phyloP scores from a whole-genome alignment of 2,888 invertebrate genomes.

The Notodonta ziczac region DNA sequence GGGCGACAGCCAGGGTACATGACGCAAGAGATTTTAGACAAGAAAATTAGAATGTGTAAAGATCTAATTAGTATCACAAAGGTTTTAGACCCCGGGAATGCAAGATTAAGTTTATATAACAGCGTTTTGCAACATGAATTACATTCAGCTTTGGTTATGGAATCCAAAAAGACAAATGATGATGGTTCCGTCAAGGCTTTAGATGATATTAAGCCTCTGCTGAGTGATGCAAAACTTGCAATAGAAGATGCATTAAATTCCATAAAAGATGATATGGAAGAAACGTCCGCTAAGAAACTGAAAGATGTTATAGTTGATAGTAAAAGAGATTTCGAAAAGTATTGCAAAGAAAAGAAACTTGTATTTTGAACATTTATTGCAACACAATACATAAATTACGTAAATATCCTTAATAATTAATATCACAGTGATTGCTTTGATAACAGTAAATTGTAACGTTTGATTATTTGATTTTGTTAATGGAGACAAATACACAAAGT shows the following conservation, averaged over 20 bases:
- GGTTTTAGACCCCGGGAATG: slow-evolving; percentile 89
- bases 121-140: slow-evolving; percentile 92
- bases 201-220: slow-evolving; percentile 65
- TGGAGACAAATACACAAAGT: not conserved
- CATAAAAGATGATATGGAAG: slow-evolving; percentile 80
- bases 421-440: slow-evolving; percentile 57
- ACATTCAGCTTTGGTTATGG: slow-evolving; percentile 82
- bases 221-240: slow-evolving; percentile 74
- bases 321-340: slow-evolving; percentile 74
- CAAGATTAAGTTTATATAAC: slow-evolving; percentile 89
- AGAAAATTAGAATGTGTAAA: slow-evolving; percentile 88
- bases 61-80: slow-evolving; percentile 86
- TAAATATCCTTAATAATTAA: slow-evolving; percentile 36
- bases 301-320: slow-evolving; percentile 74
- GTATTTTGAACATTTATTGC: slow-evolving; percentile 38
- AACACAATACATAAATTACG: slow-evolving; percentile 11
- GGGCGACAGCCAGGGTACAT: slow-evolving; percentile 88
- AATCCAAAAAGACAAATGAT: slow-evolving; percentile 70
- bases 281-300: slow-evolving; percentile 82
- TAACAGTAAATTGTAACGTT: not conserved
- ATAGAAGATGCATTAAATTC: slow-evolving; percentile 72
- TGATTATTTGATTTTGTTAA: not conserved
- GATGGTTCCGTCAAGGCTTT: slow-evolving; percentile 51
- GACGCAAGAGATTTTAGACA: slow-evolving; percentile 84
- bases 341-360: slow-evolving; percentile 75